These are phyloP conservation scores for Platanista minor DNA, from an alignment of 2,113 vertebrate genomes.

Conservation along the genomic window DNA sequence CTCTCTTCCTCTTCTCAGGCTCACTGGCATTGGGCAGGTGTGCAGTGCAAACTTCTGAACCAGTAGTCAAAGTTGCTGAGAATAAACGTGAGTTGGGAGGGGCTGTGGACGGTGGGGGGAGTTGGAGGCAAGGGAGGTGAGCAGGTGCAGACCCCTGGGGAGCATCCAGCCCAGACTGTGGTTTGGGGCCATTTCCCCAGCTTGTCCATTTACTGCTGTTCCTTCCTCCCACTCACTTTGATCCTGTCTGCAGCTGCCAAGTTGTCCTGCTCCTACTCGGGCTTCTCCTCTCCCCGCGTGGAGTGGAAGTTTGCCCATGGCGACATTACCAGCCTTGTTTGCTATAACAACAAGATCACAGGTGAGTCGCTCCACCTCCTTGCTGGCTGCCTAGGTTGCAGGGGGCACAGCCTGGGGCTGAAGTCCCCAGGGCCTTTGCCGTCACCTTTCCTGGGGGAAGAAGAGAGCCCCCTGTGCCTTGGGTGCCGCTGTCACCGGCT, in stretches of 20 bases:
- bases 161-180: not conserved
- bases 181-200: not conserved
- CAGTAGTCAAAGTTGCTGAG: slow-evolving; percentile 54
- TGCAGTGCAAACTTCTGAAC: not conserved
- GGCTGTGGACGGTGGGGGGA: not conserved
- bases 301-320: slow-evolving; percentile 81
- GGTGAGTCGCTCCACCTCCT: slow-evolving; percentile 22
- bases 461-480: too few relatives aligned
- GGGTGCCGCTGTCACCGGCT: not conserved
- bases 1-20: not conserved
- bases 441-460: not conserved
- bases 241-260: slow-evolving; percentile 39
- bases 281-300: slow-evolving; percentile 62
- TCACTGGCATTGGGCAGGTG: slow-evolving; percentile 19
- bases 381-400: not conserved
- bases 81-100: slow-evolving; percentile 61
- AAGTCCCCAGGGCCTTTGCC: not conserved
- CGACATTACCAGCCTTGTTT: slow-evolving; percentile 56
- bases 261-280: slow-evolving; percentile 64
- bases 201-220: not conserved
- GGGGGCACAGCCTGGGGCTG: too few relatives aligned
- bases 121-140: not conserved
- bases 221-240: not conserved
- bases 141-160: not conserved
- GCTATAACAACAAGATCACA: slow-evolving; percentile 66